Conservation (phyloP, 2,797 vertebrate species). For the Tachyglossus aculeatus region DNA sequence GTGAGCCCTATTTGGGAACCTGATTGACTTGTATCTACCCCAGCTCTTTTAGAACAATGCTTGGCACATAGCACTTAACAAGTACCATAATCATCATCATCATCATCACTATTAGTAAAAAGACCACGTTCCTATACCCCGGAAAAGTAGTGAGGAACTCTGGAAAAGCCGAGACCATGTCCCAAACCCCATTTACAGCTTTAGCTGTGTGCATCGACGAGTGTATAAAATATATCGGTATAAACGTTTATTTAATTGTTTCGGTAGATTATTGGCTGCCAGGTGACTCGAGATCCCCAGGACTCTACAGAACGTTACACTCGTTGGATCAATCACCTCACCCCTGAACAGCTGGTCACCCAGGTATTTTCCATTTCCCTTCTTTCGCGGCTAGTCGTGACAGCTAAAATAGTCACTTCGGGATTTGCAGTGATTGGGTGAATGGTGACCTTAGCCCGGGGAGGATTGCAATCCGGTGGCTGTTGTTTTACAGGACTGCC, state of each 20-base stretch:
- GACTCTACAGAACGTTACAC: constrained; percentile 90
- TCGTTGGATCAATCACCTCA: constrained; percentile 90
- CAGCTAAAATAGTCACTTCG: not conserved
- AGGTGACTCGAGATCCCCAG: constrained; percentile 82
- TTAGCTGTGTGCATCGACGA: not conserved
- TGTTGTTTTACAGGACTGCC: not conserved
- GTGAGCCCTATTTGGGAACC: no score
- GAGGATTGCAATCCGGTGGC: not conserved
- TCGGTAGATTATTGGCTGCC: constrained; percentile 87
- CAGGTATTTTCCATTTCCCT: constrained; percentile 83
- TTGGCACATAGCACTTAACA: no score
- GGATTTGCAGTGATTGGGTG: not conserved
- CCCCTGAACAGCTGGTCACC: constrained; percentile 84
- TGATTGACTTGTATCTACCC: no score
- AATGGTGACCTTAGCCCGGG: not conserved
- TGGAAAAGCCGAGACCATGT: not conserved
- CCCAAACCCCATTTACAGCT: not conserved
- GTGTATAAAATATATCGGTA: not conserved
- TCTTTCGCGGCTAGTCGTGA: no score
- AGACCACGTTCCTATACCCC: no score
- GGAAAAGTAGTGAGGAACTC: not conserved
- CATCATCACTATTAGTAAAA: no score
- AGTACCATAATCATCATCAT: no score
- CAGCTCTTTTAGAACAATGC: no score
- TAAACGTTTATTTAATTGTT: constrained; percentile 5